Evolutionary conservation across 2,888 invertebrate genomes (phyloP).

Genomic region (Macropis europaea): DNA sequence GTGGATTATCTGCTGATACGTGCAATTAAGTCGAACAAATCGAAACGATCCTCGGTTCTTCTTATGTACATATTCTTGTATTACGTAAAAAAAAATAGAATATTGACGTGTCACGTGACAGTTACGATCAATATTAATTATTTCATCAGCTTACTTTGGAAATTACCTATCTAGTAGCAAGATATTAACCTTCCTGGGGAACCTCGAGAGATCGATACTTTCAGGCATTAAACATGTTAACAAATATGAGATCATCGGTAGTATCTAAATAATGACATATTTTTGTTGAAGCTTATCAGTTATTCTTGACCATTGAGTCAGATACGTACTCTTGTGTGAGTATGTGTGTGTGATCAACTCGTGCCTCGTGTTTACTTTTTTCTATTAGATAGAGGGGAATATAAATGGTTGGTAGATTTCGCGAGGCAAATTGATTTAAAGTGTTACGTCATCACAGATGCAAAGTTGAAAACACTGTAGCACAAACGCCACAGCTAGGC

Average conservation of each 20-base stretch:
- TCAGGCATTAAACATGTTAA: slow-evolving; percentile 17
- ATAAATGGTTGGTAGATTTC: not conserved
- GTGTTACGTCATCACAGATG: not conserved
- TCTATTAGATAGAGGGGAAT: not conserved
- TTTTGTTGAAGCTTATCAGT: slow-evolving; percentile 28
- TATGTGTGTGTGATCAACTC: too few relatives aligned
- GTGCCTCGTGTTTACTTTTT: slow-evolving; percentile 11
- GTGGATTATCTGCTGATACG: not conserved
- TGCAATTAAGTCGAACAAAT: not conserved
- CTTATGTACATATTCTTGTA: not conserved
- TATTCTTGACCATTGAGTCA: slow-evolving; percentile 21
- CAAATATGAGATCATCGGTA: slow-evolving; percentile 44
- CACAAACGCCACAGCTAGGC: too few relatives aligned
- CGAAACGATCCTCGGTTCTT: not conserved
- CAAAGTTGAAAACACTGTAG: not conserved
- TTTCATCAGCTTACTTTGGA: not conserved
- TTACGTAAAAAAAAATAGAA: not conserved
- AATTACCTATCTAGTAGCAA: not conserved
- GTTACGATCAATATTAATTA: not conserved
- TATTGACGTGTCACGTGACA: not conserved
- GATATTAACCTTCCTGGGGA: not conserved
- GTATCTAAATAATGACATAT: slow-evolving; percentile 29
- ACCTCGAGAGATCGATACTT: not conserved
- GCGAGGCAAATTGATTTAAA: not conserved
- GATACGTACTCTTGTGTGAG: not conserved